Base-by-base conservation (phyloP, 1,140 invertebrate genomes). In the Melipona quadrifasciata region DNA sequence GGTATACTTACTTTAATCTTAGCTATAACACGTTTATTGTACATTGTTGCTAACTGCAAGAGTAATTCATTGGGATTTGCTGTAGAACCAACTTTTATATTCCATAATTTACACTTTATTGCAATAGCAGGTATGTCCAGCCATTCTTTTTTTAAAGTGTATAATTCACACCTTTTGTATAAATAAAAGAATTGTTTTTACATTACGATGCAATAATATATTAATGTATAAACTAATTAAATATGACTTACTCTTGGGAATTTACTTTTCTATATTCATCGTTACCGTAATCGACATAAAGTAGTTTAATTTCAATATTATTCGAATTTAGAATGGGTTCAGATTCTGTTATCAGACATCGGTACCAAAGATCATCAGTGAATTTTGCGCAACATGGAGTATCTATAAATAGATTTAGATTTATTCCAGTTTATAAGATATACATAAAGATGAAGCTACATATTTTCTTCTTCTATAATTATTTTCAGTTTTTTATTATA, bases 241-340 rank as follows among this genome's bases (percentile, higher is more conserved):
- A 76, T 78, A 21, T 14, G 39, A 91, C 87, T 89, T 78, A 93
- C 92, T 88, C 53, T 47, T 76, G 27, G 14, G 64, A 39, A 65
- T 86, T 39, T 6, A 87, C 14, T 58, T 65, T 58, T 75, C 24
- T 83, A 12, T 75, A 70, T 86, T 96, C 95, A 75, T 94, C 91
- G 81, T 97, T 97, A 0, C 96, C 96, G 86, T 95, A 97, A 90
- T 97, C 96, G 2, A 97, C 92, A 87, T 96, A 97, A 80, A 94
- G 91, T 2, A 97, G 95, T 10, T 93, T 86, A 80, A 96, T 57
- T 16, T 55, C 14, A 27, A 65, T 67, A 1, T 39, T n/a, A 2
- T 65, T 27, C 34, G 53, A 65, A 77, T 71, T 2, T 64, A 19
- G 0, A 51, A 34, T 67, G 31, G 57, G 31, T 31, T 80, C n/a